These are phyloP conservation scores for Cygnus olor DNA, from an alignment of 2,797 vertebrate species.

Conservation along the genomic window DNA sequence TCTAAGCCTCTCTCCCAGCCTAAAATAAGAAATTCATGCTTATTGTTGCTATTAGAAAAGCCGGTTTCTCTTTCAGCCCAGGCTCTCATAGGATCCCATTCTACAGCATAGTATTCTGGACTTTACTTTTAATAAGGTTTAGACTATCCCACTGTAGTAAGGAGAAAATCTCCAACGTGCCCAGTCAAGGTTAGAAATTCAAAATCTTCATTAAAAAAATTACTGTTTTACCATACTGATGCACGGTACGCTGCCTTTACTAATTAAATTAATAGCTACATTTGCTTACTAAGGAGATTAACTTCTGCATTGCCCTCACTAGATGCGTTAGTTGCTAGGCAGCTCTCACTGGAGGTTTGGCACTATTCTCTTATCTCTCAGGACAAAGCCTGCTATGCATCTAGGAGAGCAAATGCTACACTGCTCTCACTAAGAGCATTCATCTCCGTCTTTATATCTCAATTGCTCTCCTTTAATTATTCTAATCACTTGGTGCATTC, in stretches of 20 bases:
- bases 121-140: conserved; percentile 30
- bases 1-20: neutral
- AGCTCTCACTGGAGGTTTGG: conserved; percentile 55
- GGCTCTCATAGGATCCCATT: neutral
- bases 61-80: neutral
- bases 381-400: conserved; percentile 20
- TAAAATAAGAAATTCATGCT: neutral
- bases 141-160: neutral
- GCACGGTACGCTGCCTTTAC: conserved; percentile 71
- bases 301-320: conserved; percentile 58
- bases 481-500: conserved; percentile 62
- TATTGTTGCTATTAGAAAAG: neutral
- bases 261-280: conserved; percentile 83
- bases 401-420: conserved; percentile 33
- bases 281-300: conserved; percentile 78
- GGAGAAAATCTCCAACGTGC: neutral
- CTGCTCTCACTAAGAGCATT: conserved; percentile 37
- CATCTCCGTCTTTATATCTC: conserved; percentile 67
- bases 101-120: neutral
- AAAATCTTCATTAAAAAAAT: conserved; percentile 71
- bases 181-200: conserved; percentile 59
- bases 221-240: conserved; percentile 55
- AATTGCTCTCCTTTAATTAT: conserved; percentile 71
- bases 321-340: conserved; percentile 74
- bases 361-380: conserved; percentile 41